These are phyloP conservation scores for Tholera decimalis DNA, from an alignment of 2,888 invertebrate species.

Conservation along the genomic window DNA sequence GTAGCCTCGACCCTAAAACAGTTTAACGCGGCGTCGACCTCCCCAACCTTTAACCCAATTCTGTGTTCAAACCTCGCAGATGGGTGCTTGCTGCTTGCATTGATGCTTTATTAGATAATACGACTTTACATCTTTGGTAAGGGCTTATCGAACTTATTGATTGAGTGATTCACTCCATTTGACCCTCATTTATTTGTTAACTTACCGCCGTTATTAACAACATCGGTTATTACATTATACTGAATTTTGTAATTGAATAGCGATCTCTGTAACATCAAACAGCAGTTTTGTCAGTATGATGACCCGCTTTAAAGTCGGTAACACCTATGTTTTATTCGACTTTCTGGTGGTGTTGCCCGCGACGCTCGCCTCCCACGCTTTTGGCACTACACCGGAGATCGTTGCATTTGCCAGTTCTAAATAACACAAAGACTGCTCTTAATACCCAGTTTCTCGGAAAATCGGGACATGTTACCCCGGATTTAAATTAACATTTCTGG, in stretches of 20 bases:
- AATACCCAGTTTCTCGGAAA: conserved; percentile 86
- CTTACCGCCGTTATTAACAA: conserved; percentile 56
- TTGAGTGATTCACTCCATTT: conserved; percentile 68
- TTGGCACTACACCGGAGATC: conserved; percentile 84
- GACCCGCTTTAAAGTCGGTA: conserved; percentile 48
- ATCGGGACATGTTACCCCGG: conserved; percentile 67
- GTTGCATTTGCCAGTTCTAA: conserved; percentile 86
- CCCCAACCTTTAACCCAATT: conserved; percentile 86
- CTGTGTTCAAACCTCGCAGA: conserved; percentile 78
- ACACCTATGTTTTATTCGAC: conserved; percentile 68
- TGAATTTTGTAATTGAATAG: conserved; percentile 40
- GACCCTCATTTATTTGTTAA: conserved; percentile 59
- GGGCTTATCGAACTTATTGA: conserved; percentile 59
- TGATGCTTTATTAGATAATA: conserved; percentile 80
- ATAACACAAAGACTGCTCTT: conserved; percentile 87
- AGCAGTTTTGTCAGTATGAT: conserved; percentile 48
- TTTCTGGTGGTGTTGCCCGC: conserved; percentile 72
- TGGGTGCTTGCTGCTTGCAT: conserved; percentile 73
- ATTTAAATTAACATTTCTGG: conserved; percentile 60
- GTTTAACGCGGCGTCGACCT: conserved; percentile 76
- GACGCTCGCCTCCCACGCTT: conserved; percentile 82
- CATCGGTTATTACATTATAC: conserved; percentile 25
- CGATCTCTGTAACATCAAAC: conserved; percentile 41
- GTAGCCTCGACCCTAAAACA: conserved; percentile 81
- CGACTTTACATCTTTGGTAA: conserved; percentile 61